These are phyloP conservation scores for Oxyruncus cristatus DNA, from an alignment of 2,113 vertebrate genomes.

Conservation along the genomic window DNA sequence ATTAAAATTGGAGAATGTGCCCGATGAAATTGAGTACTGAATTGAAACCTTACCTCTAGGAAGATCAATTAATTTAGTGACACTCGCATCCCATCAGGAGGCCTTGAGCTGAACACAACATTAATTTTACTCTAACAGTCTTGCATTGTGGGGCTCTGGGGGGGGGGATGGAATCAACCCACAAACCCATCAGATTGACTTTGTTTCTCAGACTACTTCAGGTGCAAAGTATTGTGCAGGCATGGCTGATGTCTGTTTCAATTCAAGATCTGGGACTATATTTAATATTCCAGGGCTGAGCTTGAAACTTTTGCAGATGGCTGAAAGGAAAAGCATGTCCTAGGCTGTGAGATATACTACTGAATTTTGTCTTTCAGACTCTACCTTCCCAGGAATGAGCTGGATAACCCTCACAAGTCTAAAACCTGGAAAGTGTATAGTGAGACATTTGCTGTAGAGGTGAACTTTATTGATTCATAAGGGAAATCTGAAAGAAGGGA, in stretches of 20 bases:
- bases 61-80: background rate
- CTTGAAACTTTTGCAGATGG: background rate
- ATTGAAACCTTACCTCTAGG: background rate
- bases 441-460: slow-evolving; percentile 86
- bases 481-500: background rate
- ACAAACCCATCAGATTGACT: background rate
- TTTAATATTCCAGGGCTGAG: background rate
- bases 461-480: slow-evolving; percentile 70
- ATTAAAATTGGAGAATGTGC: background rate
- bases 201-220: background rate
- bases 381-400: slow-evolving; percentile 84
- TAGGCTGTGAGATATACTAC: background rate
- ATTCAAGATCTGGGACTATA: background rate
- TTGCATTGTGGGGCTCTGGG: background rate
- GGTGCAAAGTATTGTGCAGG: background rate
- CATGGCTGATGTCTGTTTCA: background rate
- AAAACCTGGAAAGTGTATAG: slow-evolving; percentile 89
- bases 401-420: slow-evolving; percentile 93
- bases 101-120: background rate
- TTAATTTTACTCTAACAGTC: background rate
- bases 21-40: background rate
- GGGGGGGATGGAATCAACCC: accelerated
- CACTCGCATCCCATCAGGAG: background rate
- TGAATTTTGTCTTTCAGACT: slow-evolving; percentile 77
- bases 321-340: background rate